phyloP scores from a whole-genome alignment of 2,888 invertebrate genomes.

The Lasioglossum zephyrum region DNA sequence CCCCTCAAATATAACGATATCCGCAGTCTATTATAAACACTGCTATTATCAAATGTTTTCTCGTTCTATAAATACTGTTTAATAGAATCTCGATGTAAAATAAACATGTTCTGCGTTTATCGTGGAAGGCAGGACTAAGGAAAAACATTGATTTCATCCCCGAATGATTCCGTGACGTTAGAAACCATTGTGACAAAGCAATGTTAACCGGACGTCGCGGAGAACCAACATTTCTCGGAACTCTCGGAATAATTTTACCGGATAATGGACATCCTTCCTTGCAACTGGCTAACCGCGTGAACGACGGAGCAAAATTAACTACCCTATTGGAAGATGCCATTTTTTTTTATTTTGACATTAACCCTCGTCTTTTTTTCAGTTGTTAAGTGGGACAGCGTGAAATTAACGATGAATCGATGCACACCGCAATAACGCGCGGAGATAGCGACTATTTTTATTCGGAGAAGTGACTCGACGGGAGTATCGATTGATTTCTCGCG shows the following conservation, averaged over 20 bases:
- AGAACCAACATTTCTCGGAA: neutral
- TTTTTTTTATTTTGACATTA: slow-evolving; percentile 6
- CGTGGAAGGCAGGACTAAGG: neutral
- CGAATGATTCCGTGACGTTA: neutral
- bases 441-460: slow-evolving; percentile 6
- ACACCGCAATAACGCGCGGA: neutral
- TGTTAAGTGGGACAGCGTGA: neutral
- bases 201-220: too few species aligned
- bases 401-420: slow-evolving; percentile 3
- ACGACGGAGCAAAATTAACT: neutral
- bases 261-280: neutral
- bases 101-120: neutral
- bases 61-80: neutral
- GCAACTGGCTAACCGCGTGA: neutral
- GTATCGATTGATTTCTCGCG: neutral
- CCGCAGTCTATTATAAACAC: too few species aligned
- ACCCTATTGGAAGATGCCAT: neutral
- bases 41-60: neutral
- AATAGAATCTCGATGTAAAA: neutral
- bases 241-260: neutral
- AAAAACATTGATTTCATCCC: neutral
- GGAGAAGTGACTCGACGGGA: neutral
- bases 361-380: slow-evolving; percentile 1
- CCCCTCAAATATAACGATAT: too few species aligned
- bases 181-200: neutral